Base-by-base conservation (phyloP, 1,140 invertebrate species). In the Neoseiulus cucumeris region DNA sequence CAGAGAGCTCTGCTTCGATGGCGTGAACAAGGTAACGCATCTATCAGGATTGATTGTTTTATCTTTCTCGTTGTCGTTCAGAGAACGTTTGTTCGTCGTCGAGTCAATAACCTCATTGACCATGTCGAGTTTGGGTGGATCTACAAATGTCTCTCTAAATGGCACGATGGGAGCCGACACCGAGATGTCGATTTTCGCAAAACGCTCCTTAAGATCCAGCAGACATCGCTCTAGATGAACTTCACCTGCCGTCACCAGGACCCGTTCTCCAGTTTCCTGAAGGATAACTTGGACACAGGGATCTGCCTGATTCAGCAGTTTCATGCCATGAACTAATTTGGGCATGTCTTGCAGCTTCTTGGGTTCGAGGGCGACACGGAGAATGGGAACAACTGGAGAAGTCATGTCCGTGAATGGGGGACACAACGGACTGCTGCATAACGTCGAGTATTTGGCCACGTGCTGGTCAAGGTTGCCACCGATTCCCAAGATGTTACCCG, bases 171-270 rank as follows among this genome's bases (percentile, higher is more conserved):
- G 94, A 71, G 88, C 83, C 0, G 93, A 98, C 0, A 89, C 89
- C 69, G 85, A 85, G 9, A 98, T 79, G 42, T 90, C 84, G 66
- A 95, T 82, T 74, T 90, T 89, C 0, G 89, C 89, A 78, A 89
- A 94, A 70, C 80, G 77, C 69, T 83, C 76, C 68, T 72, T 74
- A 9, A 98, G 78, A 78, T 94, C 90, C 70, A 88, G 84, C 0
- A 93, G 73, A 79, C 96, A 99, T 70, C 91, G 84, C 74, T 97
- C 87, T 41, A 99, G 78, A 79, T 99, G 96, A 7, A 99, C 89
- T 79, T 98, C 93, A 0, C 96, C 96, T 7, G 93, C 87, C 0
- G 94, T 96, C 2, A 90, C 82, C n/a, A 99, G 78, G 1, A 98
- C 88, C 73, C 95, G 85, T 75, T 99, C 93, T 0, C 96, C 96